Base-by-base conservation (phyloP, 2,797 vertebrate genomes). In the Megaceryle alcyon region DNA sequence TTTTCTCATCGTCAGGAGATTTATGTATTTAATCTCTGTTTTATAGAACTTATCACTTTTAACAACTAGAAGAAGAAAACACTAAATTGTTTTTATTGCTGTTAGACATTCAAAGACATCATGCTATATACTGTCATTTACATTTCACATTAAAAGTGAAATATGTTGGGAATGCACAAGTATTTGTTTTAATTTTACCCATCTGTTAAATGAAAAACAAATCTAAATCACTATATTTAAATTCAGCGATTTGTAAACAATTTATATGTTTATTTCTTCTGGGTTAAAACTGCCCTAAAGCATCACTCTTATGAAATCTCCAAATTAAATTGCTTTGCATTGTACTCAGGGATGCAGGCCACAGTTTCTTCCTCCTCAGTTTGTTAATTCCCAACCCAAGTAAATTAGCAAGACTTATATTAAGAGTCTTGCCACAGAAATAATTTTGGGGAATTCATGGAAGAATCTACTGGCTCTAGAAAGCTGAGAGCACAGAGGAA, bases 71-170 rank as follows among this genome's bases (percentile, higher is more conserved):
- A 83, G 41, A 61, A 83, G 68, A 82, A 91, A 92, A 92, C 49
- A 60, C 61, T 90, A 95, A 95, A 97, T 96, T 97, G 97, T 85
- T 97, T 97, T 97, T 97, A 97, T 97, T 96, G 96, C 89, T 86
- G 81, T 86, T 96, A 95, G 92, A 97, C 51, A 72, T 89, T 92
- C 86, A 89, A 96, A 97, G 88, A 97, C 96, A 97, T 90, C 82
- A 91, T 97, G 94, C 87, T 92, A 84, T 92, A 86, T 73, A 44
- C 86, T 41, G 57, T 94, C 98, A 98, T 97, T 98, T 98, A 98
- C 97, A 97, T 97, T 98, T 98, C 97, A 98, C 96, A 97, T 98
- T 98, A 96, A 98, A 98, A 96, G 95, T 94, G 96, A 97, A 97
- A 96, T 97, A 97, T 87, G 82, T 95, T 91, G 79, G 14, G 90